Percentiles rank a stretch among this genome's conserved stretches.
These are phyloP conservation scores for Phalacrocorax aristotelis DNA, from an alignment of 2,113 vertebrate genomes.

Conservation along the genomic window DNA sequence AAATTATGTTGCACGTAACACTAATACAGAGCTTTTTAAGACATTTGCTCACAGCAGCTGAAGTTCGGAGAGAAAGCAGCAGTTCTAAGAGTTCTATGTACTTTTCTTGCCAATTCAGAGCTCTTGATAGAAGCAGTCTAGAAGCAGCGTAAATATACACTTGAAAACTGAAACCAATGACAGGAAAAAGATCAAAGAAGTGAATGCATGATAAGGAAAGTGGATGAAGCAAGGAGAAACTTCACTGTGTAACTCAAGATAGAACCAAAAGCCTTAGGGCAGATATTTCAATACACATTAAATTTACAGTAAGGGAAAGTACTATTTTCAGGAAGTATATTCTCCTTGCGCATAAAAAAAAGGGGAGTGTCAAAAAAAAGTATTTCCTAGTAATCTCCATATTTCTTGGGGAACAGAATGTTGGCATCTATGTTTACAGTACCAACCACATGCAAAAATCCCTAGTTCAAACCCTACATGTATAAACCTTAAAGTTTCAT, in stretches of 20 bases:
- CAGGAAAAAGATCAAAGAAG: slow-evolving; percentile 66
- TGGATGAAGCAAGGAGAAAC: slow-evolving; percentile 58
- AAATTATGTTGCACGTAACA: neutral
- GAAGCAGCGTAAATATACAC: slow-evolving; percentile 61
- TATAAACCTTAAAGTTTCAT: neutral
- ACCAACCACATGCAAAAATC: neutral
- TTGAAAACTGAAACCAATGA: slow-evolving; percentile 69
- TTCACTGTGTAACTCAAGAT: slow-evolving; percentile 31
- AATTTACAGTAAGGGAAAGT: slow-evolving; percentile 2
- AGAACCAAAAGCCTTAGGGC: slow-evolving; percentile 8
- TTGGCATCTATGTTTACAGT: neutral
- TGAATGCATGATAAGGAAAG: slow-evolving; percentile 52
- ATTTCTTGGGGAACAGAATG: neutral
- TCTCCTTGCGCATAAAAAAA: slow-evolving; percentile 8
- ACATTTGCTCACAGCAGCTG: slow-evolving; percentile 46
- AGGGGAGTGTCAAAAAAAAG: neutral
- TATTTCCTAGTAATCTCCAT: neutral
- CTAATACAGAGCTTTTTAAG: slow-evolving; percentile 44
- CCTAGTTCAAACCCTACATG: neutral
- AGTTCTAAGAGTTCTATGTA: slow-evolving; percentile 52
- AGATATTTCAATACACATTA: slow-evolving; percentile 13
- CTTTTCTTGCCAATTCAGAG: slow-evolving; percentile 59
- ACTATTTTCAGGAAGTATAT: slow-evolving; percentile 22
- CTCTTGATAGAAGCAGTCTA: slow-evolving; percentile 50
- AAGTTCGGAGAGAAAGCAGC: slow-evolving; percentile 24